Percentiles rank a stretch among this genome's conserved stretches.
phyloP scores from a whole-genome alignment of 2,113 vertebrate genomes.

The Sceloporus undulatus region DNA sequence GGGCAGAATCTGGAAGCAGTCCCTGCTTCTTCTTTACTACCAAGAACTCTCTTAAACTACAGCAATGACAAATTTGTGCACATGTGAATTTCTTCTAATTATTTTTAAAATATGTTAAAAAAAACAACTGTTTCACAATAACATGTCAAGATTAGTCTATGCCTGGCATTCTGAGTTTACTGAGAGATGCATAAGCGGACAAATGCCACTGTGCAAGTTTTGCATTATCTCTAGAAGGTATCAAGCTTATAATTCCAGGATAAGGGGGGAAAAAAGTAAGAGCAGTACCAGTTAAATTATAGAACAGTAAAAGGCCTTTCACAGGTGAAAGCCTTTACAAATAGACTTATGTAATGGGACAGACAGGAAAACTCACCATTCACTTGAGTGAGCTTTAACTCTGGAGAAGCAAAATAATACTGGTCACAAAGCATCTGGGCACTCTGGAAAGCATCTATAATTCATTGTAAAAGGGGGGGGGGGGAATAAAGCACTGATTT shows the following conservation, averaged over 20 bases:
- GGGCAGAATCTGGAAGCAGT: neutral
- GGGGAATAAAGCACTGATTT: neutral
- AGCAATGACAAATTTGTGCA: neutral
- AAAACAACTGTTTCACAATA: neutral
- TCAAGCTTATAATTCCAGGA: neutral
- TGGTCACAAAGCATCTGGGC: constrained; percentile 96
- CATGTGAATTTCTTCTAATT: neutral
- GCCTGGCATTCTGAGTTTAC: neutral
- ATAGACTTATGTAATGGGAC: neutral
- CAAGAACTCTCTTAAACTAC: neutral
- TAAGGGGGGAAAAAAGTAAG: neutral
- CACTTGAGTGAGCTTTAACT: constrained; percentile 89
- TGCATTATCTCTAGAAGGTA: neutral
- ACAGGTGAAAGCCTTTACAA: neutral
- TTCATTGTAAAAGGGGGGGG: neutral
- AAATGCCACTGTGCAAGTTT: neutral
- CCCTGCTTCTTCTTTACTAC: neutral
- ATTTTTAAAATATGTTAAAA: neutral
- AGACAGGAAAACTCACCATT: constrained; percentile 84
- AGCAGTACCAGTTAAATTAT: neutral
- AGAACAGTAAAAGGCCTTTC: neutral
- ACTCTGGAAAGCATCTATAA: constrained; percentile 92
- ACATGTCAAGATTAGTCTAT: neutral
- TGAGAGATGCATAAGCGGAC: neutral
- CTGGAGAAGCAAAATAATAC: constrained; percentile 95